Percentiles rank a stretch among this genome's conserved stretches.
Evolutionary conservation across 2,888 invertebrate genomes (phyloP).

Genomic region (Mythimna lalbum): DNA sequence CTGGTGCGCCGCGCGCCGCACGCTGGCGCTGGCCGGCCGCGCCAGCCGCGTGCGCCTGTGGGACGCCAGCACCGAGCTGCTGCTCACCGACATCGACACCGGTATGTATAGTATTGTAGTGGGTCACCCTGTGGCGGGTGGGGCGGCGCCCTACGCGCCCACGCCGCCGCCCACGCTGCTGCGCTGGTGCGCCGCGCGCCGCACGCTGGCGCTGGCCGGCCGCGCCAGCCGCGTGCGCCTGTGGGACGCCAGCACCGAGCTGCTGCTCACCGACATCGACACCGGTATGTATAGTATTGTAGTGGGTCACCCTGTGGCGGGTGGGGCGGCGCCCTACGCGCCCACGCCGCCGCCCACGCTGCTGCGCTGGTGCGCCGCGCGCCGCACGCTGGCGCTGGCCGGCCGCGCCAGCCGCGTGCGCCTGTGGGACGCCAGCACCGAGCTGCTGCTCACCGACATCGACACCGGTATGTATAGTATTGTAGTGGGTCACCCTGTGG

Average conservation of each 20-base stretch:
- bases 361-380: too few species aligned
- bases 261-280: conserved; percentile 94
- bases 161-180: conserved; percentile 92
- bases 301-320: too few species aligned
- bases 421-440: too few species aligned
- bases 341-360: too few species aligned
- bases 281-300: conserved; percentile 88
- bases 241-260: conserved; percentile 97
- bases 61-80: conserved; percentile 96
- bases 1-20: conserved; percentile 96
- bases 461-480: too few species aligned
- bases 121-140: not conserved
- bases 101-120: conserved; percentile 77
- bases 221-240: conserved; percentile 94
- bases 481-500: too few species aligned
- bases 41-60: conserved; percentile 95
- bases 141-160: conserved; percentile 51
- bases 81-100: conserved; percentile 94
- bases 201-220: conserved; percentile 95
- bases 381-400: too few species aligned
- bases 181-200: conserved; percentile 96
- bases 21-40: conserved; percentile 95
- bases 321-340: too few species aligned
- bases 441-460: too few species aligned
- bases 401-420: too few species aligned